Evolutionary conservation across 2,888 invertebrate genomes (phyloP).

Genomic region (Aelia acuminata): DNA sequence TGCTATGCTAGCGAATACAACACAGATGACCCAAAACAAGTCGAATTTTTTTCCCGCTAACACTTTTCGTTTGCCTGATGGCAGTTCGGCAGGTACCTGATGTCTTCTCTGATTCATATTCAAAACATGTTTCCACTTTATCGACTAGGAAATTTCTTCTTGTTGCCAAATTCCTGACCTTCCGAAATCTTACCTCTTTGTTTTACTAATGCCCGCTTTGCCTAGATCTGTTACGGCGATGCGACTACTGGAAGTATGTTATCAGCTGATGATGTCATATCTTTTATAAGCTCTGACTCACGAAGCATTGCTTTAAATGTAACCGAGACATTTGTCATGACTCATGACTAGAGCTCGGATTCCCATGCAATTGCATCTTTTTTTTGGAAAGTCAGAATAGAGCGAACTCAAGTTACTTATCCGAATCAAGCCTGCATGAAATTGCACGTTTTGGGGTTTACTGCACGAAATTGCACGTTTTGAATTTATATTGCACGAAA

Average conservation of each 20-base stretch:
- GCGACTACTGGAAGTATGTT: neutral
- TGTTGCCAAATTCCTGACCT: neutral
- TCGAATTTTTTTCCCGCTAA: too few relatives aligned
- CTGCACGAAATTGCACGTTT: too few relatives aligned
- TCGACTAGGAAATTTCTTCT: neutral
- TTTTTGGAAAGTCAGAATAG: too few relatives aligned
- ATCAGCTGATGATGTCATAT: constrained; percentile 1
- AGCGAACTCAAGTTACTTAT: too few relatives aligned
- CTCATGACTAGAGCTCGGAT: too few relatives aligned
- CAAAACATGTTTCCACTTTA: neutral
- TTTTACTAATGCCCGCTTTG: neutral
- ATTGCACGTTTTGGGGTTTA: too few relatives aligned
- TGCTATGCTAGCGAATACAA: too few relatives aligned
- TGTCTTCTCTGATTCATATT: neutral
- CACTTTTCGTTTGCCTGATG: neutral
- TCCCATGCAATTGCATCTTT: too few relatives aligned
- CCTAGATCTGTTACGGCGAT: neutral
- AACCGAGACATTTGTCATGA: neutral
- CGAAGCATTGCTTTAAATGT: neutral
- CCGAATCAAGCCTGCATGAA: too few relatives aligned
- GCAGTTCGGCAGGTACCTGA: neutral
- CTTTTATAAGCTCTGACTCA: neutral
- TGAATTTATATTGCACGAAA: too few relatives aligned
- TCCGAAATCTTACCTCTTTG: neutral
- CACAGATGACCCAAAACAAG: too few relatives aligned